Evolutionary conservation across 2,888 invertebrate genomes (phyloP).

Genomic region (Mimas tiliae): DNA sequence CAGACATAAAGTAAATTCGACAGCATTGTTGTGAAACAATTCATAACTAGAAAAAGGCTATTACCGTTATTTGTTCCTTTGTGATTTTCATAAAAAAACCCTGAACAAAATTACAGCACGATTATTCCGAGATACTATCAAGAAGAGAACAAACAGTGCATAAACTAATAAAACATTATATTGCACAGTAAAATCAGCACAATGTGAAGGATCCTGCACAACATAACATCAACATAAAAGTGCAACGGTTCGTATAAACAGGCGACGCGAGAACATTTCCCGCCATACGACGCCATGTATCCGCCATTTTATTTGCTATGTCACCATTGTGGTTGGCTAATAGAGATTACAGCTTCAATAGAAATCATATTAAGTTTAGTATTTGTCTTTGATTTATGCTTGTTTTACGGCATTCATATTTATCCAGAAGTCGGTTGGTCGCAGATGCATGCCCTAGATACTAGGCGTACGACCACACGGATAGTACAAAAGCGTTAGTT

Average conservation of each 20-base stretch:
- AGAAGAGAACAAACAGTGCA: slow-evolving; percentile 8
- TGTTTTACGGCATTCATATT: neutral
- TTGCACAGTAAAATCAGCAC: slow-evolving; percentile 24
- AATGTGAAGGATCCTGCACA: slow-evolving; percentile 23
- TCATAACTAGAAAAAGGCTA: slow-evolving; percentile 1
- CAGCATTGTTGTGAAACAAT: neutral
- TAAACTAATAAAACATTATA: slow-evolving; percentile 20
- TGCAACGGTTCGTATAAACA: slow-evolving; percentile 24
- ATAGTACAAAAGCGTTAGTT: too few relatives aligned
- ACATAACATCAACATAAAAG: slow-evolving; percentile 25
- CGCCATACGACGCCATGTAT: slow-evolving; percentile 21
- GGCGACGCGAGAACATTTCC: slow-evolving; percentile 24
- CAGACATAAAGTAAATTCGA: neutral
- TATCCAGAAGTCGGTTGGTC: too few relatives aligned
- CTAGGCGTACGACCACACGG: too few relatives aligned
- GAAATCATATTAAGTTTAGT: neutral
- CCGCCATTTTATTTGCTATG: slow-evolving; percentile 24
- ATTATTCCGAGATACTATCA: slow-evolving; percentile 1
- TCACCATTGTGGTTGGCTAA: neutral
- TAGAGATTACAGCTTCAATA: slow-evolving; percentile 12
- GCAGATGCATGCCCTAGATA: too few relatives aligned
- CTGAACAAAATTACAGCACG: neutral
- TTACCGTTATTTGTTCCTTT: slow-evolving; percentile 1
- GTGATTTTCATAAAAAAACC: slow-evolving; percentile 3
- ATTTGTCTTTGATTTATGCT: neutral